Conservation (phyloP, 2,797 vertebrate species). For the Fringilla coelebs region DNA sequence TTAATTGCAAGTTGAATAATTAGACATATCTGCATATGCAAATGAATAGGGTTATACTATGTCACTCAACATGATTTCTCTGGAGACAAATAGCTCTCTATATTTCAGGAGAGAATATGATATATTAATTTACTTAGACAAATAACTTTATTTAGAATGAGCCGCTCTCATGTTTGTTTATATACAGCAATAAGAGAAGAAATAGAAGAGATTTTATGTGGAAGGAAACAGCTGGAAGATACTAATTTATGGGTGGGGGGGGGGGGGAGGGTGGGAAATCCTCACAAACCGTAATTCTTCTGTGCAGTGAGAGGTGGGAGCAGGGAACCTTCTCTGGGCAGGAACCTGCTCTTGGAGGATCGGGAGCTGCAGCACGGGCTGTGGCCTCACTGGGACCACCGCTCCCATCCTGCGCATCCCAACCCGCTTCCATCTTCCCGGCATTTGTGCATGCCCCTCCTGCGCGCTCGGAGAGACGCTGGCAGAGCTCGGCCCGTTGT, state of each 20-base stretch:
- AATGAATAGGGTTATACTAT: slow-evolving; percentile 63
- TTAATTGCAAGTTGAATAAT: slow-evolving; percentile 77
- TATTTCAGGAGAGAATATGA: slow-evolving; percentile 66
- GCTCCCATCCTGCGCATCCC: neutral
- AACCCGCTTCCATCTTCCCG: neutral
- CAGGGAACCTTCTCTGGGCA: neutral
- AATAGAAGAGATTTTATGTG: neutral
- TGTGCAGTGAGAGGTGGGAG: neutral
- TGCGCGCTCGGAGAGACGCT: neutral
- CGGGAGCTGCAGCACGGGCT: neutral
- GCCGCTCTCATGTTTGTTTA: slow-evolving; percentile 57
- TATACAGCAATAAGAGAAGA: slow-evolving; percentile 28
- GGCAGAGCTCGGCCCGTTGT: neutral
- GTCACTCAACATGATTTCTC: slow-evolving; percentile 71
- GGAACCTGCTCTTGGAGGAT: accelerated
- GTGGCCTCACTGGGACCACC: accelerated
- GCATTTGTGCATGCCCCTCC: neutral
- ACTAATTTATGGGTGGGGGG: neutral
- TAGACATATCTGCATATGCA: slow-evolving; percentile 80
- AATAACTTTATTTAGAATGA: slow-evolving; percentile 69
- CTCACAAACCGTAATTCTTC: neutral
- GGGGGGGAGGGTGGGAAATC: neutral
- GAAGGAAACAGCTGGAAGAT: slow-evolving; percentile 31
- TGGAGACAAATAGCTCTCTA: slow-evolving; percentile 69
- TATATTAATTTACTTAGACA: slow-evolving; percentile 69